Evolutionary conservation across 2,888 invertebrate genomes (phyloP).

Genomic region (Geophilus truncorum): DNA sequence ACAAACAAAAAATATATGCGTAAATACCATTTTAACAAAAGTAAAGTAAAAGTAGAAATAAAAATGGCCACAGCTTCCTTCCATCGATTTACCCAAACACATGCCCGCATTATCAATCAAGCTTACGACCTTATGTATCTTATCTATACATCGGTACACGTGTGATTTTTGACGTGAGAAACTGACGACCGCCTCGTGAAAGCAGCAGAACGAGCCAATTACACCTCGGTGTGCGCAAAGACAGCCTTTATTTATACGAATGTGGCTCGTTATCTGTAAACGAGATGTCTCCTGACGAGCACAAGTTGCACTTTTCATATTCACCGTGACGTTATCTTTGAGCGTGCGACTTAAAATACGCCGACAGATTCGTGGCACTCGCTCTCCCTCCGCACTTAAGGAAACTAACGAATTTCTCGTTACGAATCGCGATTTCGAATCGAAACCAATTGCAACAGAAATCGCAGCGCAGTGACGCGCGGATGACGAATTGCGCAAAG

Average conservation of each 20-base stretch:
- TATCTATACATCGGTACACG: background rate
- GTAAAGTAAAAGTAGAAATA: too few species aligned
- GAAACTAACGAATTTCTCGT: too few species aligned
- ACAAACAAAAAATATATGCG: too few species aligned
- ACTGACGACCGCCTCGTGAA: too few species aligned
- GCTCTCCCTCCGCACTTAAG: too few species aligned
- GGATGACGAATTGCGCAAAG: background rate
- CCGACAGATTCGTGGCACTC: constrained; percentile 4
- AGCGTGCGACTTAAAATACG: background rate
- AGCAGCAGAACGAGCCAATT: background rate
- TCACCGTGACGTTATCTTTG: background rate
- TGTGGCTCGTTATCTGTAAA: background rate
- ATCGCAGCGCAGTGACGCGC: too few species aligned
- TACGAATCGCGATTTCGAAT: too few species aligned
- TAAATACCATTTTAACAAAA: too few species aligned
- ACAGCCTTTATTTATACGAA: background rate
- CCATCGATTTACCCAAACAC: background rate
- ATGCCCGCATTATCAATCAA: background rate
- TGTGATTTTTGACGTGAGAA: background rate
- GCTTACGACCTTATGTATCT: background rate
- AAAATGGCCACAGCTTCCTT: too few species aligned
- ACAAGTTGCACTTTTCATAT: constrained; percentile 1
- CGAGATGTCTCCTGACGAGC: constrained; percentile 9
- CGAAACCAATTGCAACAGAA: too few species aligned
- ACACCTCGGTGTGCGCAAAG: background rate